A percentile compares a stretch with the other conserved stretches of the same genome.
These are phyloP conservation scores for Riparia riparia DNA, from an alignment of 2,113 vertebrate genomes.

Conservation along the genomic window DNA sequence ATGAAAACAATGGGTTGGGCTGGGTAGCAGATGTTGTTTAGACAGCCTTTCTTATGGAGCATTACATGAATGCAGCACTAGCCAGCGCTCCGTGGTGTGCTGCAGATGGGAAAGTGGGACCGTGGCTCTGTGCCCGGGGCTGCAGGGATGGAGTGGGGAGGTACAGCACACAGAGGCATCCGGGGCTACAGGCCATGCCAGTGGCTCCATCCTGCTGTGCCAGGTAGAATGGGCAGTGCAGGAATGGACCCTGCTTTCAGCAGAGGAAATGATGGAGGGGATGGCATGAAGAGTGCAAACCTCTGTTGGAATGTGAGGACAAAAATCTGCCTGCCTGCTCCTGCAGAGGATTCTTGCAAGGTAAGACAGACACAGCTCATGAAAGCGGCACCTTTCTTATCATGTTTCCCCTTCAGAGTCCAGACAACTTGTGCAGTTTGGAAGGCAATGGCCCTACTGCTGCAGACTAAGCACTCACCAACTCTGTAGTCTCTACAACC, in stretches of 20 bases:
- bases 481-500: neutral
- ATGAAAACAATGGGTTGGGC: neutral
- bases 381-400: neutral
- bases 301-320: neutral
- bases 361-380: neutral
- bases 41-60: neutral
- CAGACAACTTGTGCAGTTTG: neutral
- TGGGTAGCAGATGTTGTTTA: conserved; percentile 20
- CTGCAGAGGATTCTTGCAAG: neutral
- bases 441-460: neutral
- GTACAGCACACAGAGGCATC: neutral
- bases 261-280: rapidly evolving
- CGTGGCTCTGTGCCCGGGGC: neutral
- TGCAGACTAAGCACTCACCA: neutral
- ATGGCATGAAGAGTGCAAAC: neutral
- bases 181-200: neutral
- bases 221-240: neutral
- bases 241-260: neutral
- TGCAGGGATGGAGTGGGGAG: neutral
- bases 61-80: neutral
- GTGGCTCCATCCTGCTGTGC: neutral
- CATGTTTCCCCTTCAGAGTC: neutral
- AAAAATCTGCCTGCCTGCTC: neutral
- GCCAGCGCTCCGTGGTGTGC: neutral
- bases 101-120: neutral